Percentiles rank a stretch among this genome's conserved stretches.
phyloP scores from a whole-genome alignment of 2,797 vertebrate species.

The Molossus alvarezi region DNA sequence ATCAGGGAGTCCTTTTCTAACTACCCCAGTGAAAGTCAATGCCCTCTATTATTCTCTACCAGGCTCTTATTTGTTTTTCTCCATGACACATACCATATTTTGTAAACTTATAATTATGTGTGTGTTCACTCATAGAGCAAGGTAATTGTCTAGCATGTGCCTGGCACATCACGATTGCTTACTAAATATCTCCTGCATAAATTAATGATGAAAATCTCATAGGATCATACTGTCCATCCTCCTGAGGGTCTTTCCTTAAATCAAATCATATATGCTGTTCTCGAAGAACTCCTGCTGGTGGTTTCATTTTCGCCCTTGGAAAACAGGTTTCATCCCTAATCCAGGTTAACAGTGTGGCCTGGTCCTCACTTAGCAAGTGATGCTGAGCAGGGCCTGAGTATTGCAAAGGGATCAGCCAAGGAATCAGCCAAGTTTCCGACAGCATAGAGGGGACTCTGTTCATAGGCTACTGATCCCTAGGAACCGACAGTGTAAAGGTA shows the following conservation, averaged over 20 bases:
- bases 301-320: background rate
- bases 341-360: background rate
- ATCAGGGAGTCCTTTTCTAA: background rate
- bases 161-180: background rate
- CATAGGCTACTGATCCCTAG: background rate
- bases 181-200: background rate
- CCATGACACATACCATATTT: background rate
- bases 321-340: background rate
- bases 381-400: no score
- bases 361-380: background rate
- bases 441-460: background rate
- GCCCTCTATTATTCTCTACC: background rate
- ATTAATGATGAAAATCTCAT: background rate
- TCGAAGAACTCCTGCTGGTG: background rate
- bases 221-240: background rate
- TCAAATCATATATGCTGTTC: background rate
- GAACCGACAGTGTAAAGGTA: background rate
- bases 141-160: background rate
- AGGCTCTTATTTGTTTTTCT: background rate
- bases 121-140: background rate
- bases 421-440: background rate
- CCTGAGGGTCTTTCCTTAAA: background rate
- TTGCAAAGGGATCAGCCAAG: no score
- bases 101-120: background rate
- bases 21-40: background rate